Percentiles rank a stretch among this genome's conserved stretches.
Evolutionary conservation across 2,797 vertebrate species (phyloP).

Genomic region (Delichon dasypus): DNA sequence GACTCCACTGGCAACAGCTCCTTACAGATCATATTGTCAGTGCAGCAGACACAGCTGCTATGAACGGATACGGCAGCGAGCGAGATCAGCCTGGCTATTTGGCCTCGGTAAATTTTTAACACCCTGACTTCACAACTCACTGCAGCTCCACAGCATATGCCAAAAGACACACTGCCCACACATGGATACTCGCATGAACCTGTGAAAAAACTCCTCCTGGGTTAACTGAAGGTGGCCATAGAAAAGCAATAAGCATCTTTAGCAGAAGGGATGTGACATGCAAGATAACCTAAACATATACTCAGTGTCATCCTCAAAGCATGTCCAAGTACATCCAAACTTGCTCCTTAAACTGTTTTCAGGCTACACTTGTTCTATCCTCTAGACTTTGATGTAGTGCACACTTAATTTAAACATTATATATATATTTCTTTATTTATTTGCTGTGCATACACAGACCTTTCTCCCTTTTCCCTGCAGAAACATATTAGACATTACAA

Average conservation of each 20-base stretch:
- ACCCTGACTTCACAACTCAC: conserved; percentile 42
- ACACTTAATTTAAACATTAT: conserved; percentile 56
- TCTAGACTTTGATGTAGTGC: conserved; percentile 61
- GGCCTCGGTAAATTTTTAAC: conserved; percentile 17
- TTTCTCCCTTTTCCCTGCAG: conserved; percentile 66
- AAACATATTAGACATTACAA: conserved; percentile 74
- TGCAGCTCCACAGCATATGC: neutral
- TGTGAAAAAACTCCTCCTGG: neutral
- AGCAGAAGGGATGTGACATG: conserved; percentile 34
- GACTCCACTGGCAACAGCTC: conserved; percentile 54
- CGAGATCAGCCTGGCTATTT: neutral
- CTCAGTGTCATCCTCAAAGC: neutral
- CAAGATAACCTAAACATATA: conserved; percentile 1
- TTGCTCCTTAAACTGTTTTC: conserved; percentile 46
- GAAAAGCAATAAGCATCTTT: conserved; percentile 21
- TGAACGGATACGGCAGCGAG: neutral
- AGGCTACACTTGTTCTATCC: conserved; percentile 30
- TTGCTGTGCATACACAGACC: conserved; percentile 62
- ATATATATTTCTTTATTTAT: conserved; percentile 52
- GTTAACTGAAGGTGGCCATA: neutral
- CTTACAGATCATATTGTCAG: conserved; percentile 71
- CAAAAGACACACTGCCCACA: conserved; percentile 3
- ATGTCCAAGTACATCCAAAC: conserved; percentile 39
- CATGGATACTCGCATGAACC: neutral
- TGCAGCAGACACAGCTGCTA: conserved; percentile 19